phyloP scores from a whole-genome alignment of 2,113 vertebrate species.

The Hylia prasina region DNA sequence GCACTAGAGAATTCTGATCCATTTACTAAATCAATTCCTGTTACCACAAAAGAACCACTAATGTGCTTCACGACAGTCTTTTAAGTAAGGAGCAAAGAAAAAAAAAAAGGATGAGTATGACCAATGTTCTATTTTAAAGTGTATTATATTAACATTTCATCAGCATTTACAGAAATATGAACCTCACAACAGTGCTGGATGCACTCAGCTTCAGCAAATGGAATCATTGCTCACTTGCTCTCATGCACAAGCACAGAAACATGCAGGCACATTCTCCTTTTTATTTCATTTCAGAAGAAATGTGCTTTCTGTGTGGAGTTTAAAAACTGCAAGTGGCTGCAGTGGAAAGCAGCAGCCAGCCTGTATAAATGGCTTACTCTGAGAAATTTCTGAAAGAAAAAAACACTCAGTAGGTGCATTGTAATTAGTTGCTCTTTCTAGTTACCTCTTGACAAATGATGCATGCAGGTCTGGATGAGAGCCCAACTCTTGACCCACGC shows the following conservation, averaged over 20 bases:
- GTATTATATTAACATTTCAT: constrained; percentile 51
- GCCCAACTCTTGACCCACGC: constrained; percentile 60
- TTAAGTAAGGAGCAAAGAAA: neutral
- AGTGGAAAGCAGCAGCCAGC: neutral
- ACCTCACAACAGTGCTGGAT: neutral
- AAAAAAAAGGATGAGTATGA: neutral
- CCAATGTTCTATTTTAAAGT: constrained; percentile 22
- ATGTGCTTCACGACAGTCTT: constrained; percentile 5
- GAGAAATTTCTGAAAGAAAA: constrained; percentile 22
- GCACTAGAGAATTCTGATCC: constrained; percentile 43
- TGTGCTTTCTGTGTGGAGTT: neutral
- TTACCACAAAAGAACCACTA: constrained; percentile 45
- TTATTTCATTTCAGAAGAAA: neutral
- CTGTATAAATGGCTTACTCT: neutral
- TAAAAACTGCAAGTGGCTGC: constrained; percentile 22
- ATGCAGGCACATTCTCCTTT: neutral
- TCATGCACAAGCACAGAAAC: neutral
- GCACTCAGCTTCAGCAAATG: neutral
- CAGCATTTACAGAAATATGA: constrained; percentile 40
- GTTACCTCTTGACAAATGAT: constrained; percentile 58
- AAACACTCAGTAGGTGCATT: constrained; percentile 6
- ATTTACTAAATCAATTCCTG: constrained; percentile 39
- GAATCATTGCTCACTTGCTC: neutral
- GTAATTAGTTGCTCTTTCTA: constrained; percentile 55
- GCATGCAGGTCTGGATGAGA: constrained; percentile 13